These are phyloP conservation scores for Pelusios castaneus DNA, from an alignment of 2,113 vertebrate species.

Conservation along the genomic window DNA sequence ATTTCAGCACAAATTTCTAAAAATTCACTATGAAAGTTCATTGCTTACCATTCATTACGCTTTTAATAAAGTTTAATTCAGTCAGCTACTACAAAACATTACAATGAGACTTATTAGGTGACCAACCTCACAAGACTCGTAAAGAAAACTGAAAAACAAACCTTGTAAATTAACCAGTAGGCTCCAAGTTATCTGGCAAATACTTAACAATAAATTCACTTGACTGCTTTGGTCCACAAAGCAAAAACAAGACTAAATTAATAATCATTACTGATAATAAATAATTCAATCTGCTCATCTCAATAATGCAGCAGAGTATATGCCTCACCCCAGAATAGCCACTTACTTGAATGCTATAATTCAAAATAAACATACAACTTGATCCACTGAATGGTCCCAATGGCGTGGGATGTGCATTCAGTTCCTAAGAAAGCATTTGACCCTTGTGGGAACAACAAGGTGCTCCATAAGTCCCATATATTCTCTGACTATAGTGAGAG, in stretches of 20 bases:
- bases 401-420: background rate
- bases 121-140: fast-evolving
- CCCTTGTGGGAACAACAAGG: background rate
- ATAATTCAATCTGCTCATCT: background rate
- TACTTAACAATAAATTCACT: background rate
- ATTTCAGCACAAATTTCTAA: background rate
- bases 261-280: background rate
- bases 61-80: background rate
- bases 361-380: background rate
- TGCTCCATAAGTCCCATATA: background rate
- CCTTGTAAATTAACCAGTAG: background rate
- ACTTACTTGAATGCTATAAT: background rate
- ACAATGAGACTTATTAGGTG: background rate
- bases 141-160: background rate
- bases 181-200: background rate
- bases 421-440: background rate
- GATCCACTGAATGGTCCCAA: background rate
- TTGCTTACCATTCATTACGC: background rate
- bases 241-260: background rate
- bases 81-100: background rate
- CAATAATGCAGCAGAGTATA: background rate
- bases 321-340: background rate
- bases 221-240: background rate
- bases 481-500: background rate
- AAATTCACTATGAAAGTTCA: background rate